phyloP scores from a whole-genome alignment of 2,888 invertebrate genomes.

The Leptinotarsa tumamoca region DNA sequence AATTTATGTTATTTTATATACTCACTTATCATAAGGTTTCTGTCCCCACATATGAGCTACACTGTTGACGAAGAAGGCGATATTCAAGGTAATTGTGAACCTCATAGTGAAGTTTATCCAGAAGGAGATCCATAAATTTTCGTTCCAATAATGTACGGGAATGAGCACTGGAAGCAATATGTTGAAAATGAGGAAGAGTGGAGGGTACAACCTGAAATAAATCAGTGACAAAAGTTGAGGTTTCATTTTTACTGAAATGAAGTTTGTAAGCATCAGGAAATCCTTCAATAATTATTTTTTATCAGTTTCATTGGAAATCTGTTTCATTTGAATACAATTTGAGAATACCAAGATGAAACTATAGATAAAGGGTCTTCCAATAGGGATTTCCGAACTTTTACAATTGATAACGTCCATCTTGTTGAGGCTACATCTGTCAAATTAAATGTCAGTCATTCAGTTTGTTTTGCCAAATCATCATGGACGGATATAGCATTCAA shows the following conservation, averaged over 20 bases:
- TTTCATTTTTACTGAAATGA: no score
- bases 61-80: slow-evolving; percentile 95
- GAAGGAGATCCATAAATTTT: slow-evolving; percentile 82
- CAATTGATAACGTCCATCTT: no score
- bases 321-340: no score
- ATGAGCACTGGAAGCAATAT: slow-evolving; percentile 80
- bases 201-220: slow-evolving; percentile 74
- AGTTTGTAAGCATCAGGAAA: neutral
- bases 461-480: no score
- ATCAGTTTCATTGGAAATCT: neutral
- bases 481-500: no score
- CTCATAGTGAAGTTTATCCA: slow-evolving; percentile 85
- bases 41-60: slow-evolving; percentile 95
- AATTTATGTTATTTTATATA: slow-evolving; percentile 30
- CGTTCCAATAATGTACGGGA: slow-evolving; percentile 88
- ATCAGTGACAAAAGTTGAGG: neutral
- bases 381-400: no score
- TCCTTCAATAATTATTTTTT: neutral
- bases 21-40: slow-evolving; percentile 88
- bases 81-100: slow-evolving; percentile 87
- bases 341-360: no score
- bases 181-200: slow-evolving; percentile 79
- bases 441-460: no score
- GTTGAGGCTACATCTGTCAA: no score
- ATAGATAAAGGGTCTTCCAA: no score